Percentiles rank a stretch among this genome's conserved stretches.
Evolutionary conservation across 2,797 vertebrate genomes (phyloP).

Genomic region (Tenualosa thibaudeaui): DNA sequence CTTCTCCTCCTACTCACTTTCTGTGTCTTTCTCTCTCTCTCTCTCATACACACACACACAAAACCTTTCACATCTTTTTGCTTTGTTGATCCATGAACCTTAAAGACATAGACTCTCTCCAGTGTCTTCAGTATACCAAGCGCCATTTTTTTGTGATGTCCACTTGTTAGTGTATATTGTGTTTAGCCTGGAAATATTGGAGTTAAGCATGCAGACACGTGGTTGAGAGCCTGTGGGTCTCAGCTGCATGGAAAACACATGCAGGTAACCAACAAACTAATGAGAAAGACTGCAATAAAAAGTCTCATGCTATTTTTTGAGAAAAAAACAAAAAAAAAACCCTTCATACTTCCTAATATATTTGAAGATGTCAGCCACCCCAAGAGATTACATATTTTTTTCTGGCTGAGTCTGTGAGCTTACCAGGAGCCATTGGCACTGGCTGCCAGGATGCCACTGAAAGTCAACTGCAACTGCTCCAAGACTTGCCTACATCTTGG

Average conservation of each 20-base stretch:
- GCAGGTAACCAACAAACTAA: not conserved
- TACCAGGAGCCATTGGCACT: not conserved
- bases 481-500: not conserved
- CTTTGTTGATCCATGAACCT: not conserved
- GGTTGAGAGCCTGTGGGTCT: not conserved
- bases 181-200: not conserved
- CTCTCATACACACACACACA: not conserved
- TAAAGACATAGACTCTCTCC: not conserved
- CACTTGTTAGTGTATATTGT: too few species aligned
- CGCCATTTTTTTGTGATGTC: too few species aligned
- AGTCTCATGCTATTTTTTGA: not conserved
- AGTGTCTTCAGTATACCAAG: not conserved
- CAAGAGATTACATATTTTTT: not conserved
- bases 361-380: constrained; percentile 1
- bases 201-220: not conserved
- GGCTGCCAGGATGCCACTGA: not conserved
- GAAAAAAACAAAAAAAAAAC: not conserved
- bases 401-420: not conserved
- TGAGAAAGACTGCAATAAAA: not conserved
- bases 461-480: not conserved
- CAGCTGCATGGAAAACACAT: not conserved
- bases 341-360: not conserved
- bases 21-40: not conserved
- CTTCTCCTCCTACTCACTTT: not conserved
- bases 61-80: not conserved